These are phyloP conservation scores for Plectrocnemia conspersa DNA, from an alignment of 1,140 invertebrate species.

Conservation along the genomic window DNA sequence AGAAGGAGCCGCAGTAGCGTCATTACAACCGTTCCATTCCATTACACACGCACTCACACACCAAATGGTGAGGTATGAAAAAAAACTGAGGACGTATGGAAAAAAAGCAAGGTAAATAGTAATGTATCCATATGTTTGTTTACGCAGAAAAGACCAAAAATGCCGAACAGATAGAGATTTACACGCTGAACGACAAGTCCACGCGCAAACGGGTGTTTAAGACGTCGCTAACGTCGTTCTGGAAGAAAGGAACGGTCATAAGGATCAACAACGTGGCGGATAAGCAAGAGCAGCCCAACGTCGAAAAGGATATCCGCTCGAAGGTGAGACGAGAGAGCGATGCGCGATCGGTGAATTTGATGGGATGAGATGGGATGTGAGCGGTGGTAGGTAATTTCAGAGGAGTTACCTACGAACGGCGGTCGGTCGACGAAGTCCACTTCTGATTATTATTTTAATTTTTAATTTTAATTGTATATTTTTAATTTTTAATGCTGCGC, in stretches of 20 bases:
- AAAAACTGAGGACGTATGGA: constrained; percentile 23
- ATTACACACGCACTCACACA: constrained; percentile 8
- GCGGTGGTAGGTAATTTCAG: no score
- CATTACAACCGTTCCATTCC: no score
- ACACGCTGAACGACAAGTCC: constrained; percentile 58
- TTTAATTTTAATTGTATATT: no score
- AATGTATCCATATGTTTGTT: constrained; percentile 32
- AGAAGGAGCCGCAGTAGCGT: no score
- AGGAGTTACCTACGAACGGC: no score
- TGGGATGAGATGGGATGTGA: constrained; percentile 4
- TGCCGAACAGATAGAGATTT: constrained; percentile 61
- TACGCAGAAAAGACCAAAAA: constrained; percentile 63
- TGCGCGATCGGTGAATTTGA: background rate
- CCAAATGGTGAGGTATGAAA: constrained; percentile 15
- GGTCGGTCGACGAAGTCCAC: no score
- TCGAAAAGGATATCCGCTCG: constrained; percentile 59
- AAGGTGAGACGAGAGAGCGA: constrained; percentile 48
- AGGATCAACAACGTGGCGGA: constrained; percentile 67
- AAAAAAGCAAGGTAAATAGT: constrained; percentile 34
- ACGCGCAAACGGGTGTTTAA: constrained; percentile 57
- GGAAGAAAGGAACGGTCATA: constrained; percentile 59
- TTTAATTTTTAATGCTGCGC: no score
- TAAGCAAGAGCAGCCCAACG: constrained; percentile 59
- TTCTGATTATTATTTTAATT: no score
- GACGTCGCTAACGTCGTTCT: constrained; percentile 58